These are phyloP conservation scores for Rattus norvegicus DNA, from an alignment of 2,113 vertebrate genomes.

Conservation along the genomic window GRCr8 NC_086020.1:242234501-242235000, in stretches of 20 bases:
- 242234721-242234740: neutral
- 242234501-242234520: neutral
- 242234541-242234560: neutral
- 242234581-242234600: neutral
- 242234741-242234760: neutral
- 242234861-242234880: neutral
- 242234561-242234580: neutral
- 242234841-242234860: neutral
- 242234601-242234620: neutral
- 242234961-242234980: conserved; percentile 8
- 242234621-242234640: neutral
- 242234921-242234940: neutral
- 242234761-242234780: neutral
- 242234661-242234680: neutral
- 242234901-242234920: neutral
- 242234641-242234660: neutral
- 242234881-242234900: neutral
- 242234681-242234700: neutral
- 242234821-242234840: neutral
- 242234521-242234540: neutral
- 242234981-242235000: neutral
- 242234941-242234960: neutral
- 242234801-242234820: neutral
- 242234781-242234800: neutral
- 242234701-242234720: neutral